Evolutionary conservation across 2,113 vertebrate species (phyloP).

Genomic region (Panthera leo): DNA sequence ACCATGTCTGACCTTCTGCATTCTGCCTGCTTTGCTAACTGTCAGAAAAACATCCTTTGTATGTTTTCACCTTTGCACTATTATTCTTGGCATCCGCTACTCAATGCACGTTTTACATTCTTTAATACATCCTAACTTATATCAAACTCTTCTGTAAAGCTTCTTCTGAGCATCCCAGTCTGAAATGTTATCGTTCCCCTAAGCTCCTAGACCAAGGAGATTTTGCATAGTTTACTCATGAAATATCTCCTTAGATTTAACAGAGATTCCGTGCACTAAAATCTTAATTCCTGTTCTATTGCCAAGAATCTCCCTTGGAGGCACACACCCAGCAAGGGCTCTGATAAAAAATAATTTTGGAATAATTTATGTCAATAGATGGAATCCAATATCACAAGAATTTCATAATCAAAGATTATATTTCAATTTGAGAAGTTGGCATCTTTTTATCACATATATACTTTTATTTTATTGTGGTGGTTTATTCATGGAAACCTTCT

Average conservation of each 20-base stretch:
- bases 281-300: neutral
- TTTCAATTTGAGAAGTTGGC: neutral
- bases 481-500: neutral
- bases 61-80: neutral
- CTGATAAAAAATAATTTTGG: neutral
- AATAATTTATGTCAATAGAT: neutral
- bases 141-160: neutral
- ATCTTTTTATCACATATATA: neutral
- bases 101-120: rapidly evolving
- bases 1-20: neutral
- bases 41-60: neutral
- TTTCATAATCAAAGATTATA: neutral
- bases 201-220: neutral
- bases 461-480: neutral
- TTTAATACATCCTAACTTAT: neutral
- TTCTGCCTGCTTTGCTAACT: neutral
- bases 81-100: neutral
- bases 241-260: neutral
- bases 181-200: neutral
- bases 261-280: neutral
- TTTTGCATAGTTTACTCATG: neutral
- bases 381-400: neutral
- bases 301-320: neutral
- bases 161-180: neutral
- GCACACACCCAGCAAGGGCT: neutral